A percentile compares a stretch with the other conserved stretches of the same genome.
phyloP scores from a whole-genome alignment of 1,140 invertebrate genomes.

The Lucilia sericata region DNA sequence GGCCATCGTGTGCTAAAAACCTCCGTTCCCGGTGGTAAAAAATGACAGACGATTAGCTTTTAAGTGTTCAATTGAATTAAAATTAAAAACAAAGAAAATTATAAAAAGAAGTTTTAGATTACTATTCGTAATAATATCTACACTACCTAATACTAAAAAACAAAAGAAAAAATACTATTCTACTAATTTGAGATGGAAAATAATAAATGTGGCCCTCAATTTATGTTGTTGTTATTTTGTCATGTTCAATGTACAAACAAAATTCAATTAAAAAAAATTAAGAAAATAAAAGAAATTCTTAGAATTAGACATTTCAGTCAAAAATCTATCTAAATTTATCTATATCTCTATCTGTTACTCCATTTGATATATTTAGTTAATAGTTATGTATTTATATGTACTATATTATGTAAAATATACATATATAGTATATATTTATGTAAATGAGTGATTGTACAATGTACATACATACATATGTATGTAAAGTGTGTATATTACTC shows the following conservation, averaged over 20 bases:
- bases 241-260: slow-evolving; percentile 43
- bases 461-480: neutral
- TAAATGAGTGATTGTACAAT: no score
- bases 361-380: no score
- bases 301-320: slow-evolving; percentile 37
- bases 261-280: slow-evolving; percentile 6
- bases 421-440: neutral
- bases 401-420: no score
- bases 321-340: neutral
- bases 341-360: no score
- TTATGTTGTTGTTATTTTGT: slow-evolving; percentile 44
- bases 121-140: slow-evolving; percentile 38
- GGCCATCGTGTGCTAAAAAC: slow-evolving; percentile 67
- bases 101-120: slow-evolving; percentile 33
- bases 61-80: slow-evolving; percentile 53
- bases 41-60: slow-evolving; percentile 68
- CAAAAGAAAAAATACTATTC: neutral
- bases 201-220: slow-evolving; percentile 44
- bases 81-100: slow-evolving; percentile 30
- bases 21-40: slow-evolving; percentile 63
- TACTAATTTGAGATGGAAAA: slow-evolving; percentile 44
- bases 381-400: no score
- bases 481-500: neutral
- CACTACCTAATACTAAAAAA: slow-evolving; percentile 27
- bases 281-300: slow-evolving; percentile 27